A percentile compares a stretch with the other conserved stretches of the same genome.
These are phyloP conservation scores for Lasioglossum calceatum DNA, from an alignment of 2,888 invertebrate genomes.

Conservation along the genomic window DNA sequence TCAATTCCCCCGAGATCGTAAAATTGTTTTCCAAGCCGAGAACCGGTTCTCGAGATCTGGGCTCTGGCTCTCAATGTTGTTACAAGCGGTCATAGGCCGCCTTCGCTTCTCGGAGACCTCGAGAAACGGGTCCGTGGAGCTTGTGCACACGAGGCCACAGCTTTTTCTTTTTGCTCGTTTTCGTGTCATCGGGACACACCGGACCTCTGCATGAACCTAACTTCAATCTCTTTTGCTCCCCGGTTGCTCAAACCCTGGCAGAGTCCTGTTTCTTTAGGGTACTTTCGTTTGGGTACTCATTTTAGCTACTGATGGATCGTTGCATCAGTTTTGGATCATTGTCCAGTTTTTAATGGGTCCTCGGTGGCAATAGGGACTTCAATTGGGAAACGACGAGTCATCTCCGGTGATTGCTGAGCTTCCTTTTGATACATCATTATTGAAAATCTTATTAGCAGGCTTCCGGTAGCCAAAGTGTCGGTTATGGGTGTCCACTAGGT, in stretches of 20 bases:
- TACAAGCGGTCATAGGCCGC: conserved; percentile 82
- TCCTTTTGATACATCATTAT: no score
- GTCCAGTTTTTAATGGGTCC: not conserved
- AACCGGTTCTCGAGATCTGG: conserved; percentile 80
- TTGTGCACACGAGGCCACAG: conserved; percentile 35
- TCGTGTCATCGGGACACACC: conserved; percentile 12
- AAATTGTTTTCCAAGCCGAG: conserved; percentile 80
- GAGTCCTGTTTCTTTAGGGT: not conserved
- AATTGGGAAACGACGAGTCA: no score
- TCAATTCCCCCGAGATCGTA: conserved; percentile 75
- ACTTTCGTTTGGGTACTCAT: not conserved
- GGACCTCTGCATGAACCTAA: conserved; percentile 36
- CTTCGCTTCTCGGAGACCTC: conserved; percentile 73
- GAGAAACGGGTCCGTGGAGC: conserved; percentile 39
- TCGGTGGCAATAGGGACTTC: not conserved
- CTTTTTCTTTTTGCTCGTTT: conserved; percentile 37
- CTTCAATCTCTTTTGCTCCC: no score
- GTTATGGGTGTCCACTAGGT: no score
- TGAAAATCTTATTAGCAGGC: no score
- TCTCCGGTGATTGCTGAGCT: no score
- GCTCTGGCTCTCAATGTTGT: conserved; percentile 82
- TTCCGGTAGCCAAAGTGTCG: no score
- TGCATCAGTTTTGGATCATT: not conserved
- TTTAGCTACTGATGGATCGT: no score
- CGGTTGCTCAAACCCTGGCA: not conserved